phyloP scores from a whole-genome alignment of 2,113 vertebrate genomes.

The Emydocephalus ijimae region DNA sequence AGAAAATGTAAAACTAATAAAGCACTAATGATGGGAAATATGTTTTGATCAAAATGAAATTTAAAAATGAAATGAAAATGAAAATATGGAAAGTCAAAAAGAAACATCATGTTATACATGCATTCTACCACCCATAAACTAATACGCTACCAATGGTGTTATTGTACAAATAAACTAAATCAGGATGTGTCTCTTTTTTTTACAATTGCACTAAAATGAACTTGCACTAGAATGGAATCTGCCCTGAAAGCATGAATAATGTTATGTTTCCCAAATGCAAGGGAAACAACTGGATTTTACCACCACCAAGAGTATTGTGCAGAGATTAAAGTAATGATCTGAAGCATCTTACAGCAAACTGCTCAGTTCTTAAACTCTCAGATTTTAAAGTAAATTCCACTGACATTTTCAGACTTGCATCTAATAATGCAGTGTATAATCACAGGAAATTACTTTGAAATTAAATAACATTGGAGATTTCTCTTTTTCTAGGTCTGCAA shows the following conservation, averaged over 20 bases:
- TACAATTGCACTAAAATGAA: background rate
- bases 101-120: background rate
- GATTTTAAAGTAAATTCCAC: background rate
- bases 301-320: background rate
- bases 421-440: background rate
- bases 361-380: background rate
- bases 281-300: background rate
- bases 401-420: background rate
- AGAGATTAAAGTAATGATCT: background rate
- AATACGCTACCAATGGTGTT: background rate
- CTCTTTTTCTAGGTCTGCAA: rapidly evolving
- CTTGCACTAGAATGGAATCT: background rate
- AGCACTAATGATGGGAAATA: background rate
- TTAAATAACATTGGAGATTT: rapidly evolving
- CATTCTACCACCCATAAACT: background rate
- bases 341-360: background rate
- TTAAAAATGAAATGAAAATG: background rate
- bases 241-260: background rate
- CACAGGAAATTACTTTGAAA: background rate
- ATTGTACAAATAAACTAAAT: background rate
- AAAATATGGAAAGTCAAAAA: background rate
- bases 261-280: background rate
- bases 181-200: background rate
- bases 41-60: background rate
- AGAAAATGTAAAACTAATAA: background rate